Conservation (phyloP, 2,113 vertebrate species). For the Nothoprocta perdicaria region DNA sequence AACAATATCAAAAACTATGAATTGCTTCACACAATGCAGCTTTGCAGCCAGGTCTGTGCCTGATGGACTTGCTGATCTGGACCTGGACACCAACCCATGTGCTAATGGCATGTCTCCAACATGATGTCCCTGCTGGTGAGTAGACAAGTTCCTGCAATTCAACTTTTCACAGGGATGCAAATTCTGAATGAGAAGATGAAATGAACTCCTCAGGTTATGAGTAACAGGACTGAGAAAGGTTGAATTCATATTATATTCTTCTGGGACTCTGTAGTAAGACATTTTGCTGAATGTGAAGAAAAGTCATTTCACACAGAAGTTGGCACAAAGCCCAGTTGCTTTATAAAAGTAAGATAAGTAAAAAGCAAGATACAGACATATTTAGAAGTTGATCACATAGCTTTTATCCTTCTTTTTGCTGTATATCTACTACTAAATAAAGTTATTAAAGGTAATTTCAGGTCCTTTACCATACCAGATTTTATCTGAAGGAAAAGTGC, state of each 20-base stretch:
- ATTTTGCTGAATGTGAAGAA: conserved; percentile 38
- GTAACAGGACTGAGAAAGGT: not conserved
- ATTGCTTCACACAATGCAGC: not conserved
- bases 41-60: not conserved
- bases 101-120: not conserved
- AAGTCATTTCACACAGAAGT: not conserved
- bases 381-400: not conserved
- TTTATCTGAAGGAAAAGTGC: conserved; percentile 35
- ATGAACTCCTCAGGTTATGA: not conserved
- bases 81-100: too few species aligned
- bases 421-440: conserved; percentile 6
- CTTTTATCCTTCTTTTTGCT: not conserved
- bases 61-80: not conserved
- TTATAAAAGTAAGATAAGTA: conserved; percentile 28
- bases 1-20: not conserved
- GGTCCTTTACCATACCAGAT: conserved; percentile 9
- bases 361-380: conserved; percentile 22
- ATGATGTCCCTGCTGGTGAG: too few species aligned
- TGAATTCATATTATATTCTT: conserved; percentile 4
- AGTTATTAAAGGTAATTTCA: conserved; percentile 41
- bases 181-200: not conserved
- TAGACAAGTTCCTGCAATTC: not conserved
- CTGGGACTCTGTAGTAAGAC: not conserved
- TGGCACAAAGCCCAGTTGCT: conserved; percentile 19
- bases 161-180: not conserved